These are phyloP conservation scores for Passerculus sandwichensis DNA, from an alignment of 2,797 vertebrate species.

Conservation along the genomic window DNA sequence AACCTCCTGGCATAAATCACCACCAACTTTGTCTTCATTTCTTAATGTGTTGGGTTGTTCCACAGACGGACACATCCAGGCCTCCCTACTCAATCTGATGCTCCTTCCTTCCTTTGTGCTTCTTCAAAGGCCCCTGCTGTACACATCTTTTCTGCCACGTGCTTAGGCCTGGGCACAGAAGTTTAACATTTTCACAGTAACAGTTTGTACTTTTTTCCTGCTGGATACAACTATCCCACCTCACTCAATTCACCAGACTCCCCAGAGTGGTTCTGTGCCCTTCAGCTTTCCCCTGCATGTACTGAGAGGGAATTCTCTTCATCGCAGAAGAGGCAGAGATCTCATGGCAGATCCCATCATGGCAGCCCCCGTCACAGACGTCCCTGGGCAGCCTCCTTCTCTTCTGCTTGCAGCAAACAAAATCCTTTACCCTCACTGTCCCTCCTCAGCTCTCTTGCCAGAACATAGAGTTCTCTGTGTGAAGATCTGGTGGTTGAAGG, in stretches of 20 bases:
- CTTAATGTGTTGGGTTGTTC: fast-evolving
- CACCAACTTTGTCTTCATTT: neutral
- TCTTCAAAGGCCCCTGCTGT: neutral
- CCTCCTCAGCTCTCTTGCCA: neutral
- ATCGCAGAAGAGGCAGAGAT: neutral
- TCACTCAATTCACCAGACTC: neutral
- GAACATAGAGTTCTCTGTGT: neutral
- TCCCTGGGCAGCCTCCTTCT: neutral
- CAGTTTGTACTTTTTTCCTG: neutral
- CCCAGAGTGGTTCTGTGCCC: neutral
- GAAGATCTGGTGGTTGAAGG: neutral
- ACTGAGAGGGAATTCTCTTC: neutral
- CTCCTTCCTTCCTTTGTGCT: neutral
- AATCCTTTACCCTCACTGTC: neutral
- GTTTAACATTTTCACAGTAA: neutral
- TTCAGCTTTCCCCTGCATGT: fast-evolving
- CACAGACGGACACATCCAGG: neutral
- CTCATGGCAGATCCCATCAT: neutral
- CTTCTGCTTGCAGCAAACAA: neutral
- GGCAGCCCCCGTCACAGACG: neutral
- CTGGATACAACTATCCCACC: neutral
- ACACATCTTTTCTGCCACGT: fast-evolving
- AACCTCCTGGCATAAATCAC: neutral
- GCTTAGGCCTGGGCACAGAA: neutral
- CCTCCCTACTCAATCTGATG: neutral